Base-by-base conservation (phyloP, 2,113 vertebrate genomes). In the Brachyhypopomus occidentalis region DNA sequence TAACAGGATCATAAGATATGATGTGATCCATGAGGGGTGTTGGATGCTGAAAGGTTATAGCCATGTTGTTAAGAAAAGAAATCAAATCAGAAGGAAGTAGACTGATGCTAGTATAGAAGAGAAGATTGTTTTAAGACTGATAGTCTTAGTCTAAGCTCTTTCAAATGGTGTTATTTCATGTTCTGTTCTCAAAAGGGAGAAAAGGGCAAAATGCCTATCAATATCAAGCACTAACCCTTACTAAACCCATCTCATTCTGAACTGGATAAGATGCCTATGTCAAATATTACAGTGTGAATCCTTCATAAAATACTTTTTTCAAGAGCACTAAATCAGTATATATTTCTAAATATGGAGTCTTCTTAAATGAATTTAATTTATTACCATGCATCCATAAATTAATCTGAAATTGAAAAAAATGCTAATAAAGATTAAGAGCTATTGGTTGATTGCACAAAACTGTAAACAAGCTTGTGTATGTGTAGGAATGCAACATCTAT, bases 401-500 rank as follows among this genome's bases (percentile, higher is more conserved):
- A 58, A 74, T 64, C 56, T 79, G 4, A 72, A 84, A 84, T 77
- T 34, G 72, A 30, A 80, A 62, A 62, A 78, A 69, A 41, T 79
- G 72, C 64, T 81, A 16, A 12, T 63, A 75, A 58, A 63, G 60
- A 58, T 71, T 62, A 80, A 84, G 77, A 84, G 73, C 17, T 63
- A 80, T 75, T 84, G 77, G 78, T 64, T 70, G 62, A 79, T 58
- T 75, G 22, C 48, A n/a, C 22, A 70, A 78, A 84, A 16, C 45
- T 72, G 82, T 71, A 72, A 76, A 84, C 64, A 69, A 23, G 11
- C 41, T 27, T 14, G 12, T 38, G 74, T 56, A 27, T 20, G 19
- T 60, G 45, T n/a, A 41, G 72, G n/a, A 79, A 69, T 25, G 20
- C 67, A 72, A n/a, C 62, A 79, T 84, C 79, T 87, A 62, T 60